phyloP scores from a whole-genome alignment of 2,113 vertebrate species.

The Gavialis gangeticus region DNA sequence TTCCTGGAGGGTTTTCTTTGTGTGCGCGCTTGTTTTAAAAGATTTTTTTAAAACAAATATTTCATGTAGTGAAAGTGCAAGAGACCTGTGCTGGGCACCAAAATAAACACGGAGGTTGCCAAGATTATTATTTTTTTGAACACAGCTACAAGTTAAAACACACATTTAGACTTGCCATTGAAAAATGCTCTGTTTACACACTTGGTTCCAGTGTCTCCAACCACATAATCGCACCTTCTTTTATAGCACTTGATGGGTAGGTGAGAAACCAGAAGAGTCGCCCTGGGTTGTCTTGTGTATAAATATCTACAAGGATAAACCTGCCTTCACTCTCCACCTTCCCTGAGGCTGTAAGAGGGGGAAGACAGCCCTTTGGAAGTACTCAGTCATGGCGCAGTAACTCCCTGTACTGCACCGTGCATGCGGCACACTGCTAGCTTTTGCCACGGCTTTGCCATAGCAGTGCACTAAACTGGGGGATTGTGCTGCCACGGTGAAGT shows the following conservation, averaged over 20 bases:
- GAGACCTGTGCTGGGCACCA: rapidly evolving
- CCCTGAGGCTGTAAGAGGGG: no score
- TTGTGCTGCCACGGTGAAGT: no score
- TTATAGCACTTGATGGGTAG: background rate
- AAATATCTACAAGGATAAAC: background rate
- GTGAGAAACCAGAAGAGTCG: background rate
- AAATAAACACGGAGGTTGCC: background rate
- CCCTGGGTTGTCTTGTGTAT: background rate
- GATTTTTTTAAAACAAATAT: no score
- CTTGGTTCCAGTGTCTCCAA: background rate
- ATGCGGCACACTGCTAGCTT: no score
- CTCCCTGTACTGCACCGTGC: no score
- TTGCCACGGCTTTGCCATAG: no score
- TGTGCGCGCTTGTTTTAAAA: no score
- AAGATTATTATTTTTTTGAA: background rate
- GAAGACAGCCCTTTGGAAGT: no score
- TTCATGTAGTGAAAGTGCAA: rapidly evolving
- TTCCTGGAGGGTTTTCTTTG: no score
- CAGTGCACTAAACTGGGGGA: no score
- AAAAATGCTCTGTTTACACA: background rate
- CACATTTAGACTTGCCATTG: background rate
- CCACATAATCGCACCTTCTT: background rate
- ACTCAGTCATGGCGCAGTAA: no score
- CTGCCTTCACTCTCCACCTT: no score
- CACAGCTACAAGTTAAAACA: background rate